Evolutionary conservation across 2,888 invertebrate species (phyloP), one percentile per base, ranked within the genome.

Genomic region (Heliconius hortense): DNA sequence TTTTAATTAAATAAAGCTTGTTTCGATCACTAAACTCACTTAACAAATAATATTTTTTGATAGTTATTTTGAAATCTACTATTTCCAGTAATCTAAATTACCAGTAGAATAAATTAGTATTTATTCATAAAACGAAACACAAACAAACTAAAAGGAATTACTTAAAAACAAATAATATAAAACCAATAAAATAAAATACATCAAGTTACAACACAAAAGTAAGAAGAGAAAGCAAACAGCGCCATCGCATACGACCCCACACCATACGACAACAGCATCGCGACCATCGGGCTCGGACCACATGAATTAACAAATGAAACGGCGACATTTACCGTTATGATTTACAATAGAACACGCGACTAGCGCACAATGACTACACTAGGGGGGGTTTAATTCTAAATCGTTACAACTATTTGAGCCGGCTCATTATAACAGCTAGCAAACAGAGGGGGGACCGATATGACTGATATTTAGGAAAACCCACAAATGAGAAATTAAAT

Each of bases 221-320:
- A 56, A 31, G 31, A 69, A 31, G 56, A 69, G 56, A 69, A 69
- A 69, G 69, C 69, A 69, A 15, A 56, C 48, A 31, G 10, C 48
- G 53, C n/a, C 56, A 4, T 56, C 31, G n/a, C 4, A 56, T 56
- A 21, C 21, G 56, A 69, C 35, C 56, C 69, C 56, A 56, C 69
- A 15, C 69, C 56, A 69, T 56, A 64, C 63, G 71, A 73, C 74
- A 8, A 3, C 56, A 66, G 64, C 70, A 71, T 74, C 64, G 66
- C 64, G 62, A 63, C 68, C 76, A 73, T 64, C 70, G 59, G 67
- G 63, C 70, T 64, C 69, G 73, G 64, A 79, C 69, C 75, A 79
- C 77, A 96, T 83, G 96, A 96, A 90, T 88, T 89, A 90, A 89
- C 82, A 86, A 87, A 89, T 85, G 86, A 89, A 88, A 89, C 89